A percentile compares a stretch with the other conserved stretches of the same genome.
Evolutionary conservation across 2,113 vertebrate genomes (phyloP).

Genomic region (Antechinus flavipes): DNA sequence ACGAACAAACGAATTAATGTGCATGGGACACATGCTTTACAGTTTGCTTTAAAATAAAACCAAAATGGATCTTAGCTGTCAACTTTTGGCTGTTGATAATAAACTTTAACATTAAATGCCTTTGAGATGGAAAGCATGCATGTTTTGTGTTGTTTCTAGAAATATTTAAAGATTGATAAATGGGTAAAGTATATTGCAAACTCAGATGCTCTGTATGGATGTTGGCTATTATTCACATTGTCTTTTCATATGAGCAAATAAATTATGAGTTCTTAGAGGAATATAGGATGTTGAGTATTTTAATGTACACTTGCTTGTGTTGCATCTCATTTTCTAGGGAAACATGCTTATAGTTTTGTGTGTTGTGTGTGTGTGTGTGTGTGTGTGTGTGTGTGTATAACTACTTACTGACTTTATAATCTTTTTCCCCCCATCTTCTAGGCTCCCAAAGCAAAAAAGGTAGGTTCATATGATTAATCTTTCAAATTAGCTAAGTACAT

Average conservation of each 20-base stretch:
- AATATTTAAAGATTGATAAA: constrained; percentile 18
- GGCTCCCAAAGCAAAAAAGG: constrained; percentile 82
- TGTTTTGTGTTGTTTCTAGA: background rate
- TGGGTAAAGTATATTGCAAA: background rate
- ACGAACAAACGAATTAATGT: background rate
- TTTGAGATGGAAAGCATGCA: background rate
- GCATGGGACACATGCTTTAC: background rate
- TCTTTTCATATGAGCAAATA: background rate
- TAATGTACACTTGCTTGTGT: background rate
- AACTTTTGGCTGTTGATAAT: background rate
- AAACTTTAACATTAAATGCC: background rate
- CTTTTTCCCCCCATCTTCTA: constrained; percentile 74
- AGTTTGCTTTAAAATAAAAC: background rate
- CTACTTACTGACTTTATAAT: constrained; percentile 49
- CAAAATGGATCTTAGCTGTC: background rate
- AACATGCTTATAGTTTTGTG: background rate
- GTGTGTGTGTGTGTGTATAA: background rate
- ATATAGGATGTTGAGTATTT: background rate
- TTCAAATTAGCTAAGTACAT: constrained; percentile 18
- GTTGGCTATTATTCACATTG: background rate
- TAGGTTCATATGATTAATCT: constrained; percentile 70
- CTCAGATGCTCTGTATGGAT: background rate
- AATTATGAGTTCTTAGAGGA: background rate
- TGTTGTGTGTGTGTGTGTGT: too few relatives aligned
- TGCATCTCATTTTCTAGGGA: background rate